Evolutionary conservation across 2,113 vertebrate genomes (phyloP), one percentile per base, ranked within the genome.

Genomic region (Hippocampus barbouri): DNA sequence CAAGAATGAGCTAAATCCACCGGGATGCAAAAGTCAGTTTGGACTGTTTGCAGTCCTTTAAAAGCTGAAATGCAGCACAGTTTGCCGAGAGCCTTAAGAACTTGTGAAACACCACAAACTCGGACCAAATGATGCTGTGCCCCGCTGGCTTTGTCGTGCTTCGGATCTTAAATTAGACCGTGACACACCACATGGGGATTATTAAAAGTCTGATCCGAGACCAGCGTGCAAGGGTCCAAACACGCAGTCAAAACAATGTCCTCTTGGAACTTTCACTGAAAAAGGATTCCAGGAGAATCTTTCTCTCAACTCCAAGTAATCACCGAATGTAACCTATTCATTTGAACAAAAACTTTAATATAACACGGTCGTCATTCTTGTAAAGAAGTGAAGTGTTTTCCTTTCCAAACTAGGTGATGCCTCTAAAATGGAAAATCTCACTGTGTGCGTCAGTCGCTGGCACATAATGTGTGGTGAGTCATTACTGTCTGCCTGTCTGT

Each of bases 161-260:
- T 59, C 23, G 30, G 70, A 73, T 76, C 75, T 75, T 54, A 83
- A 87, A 84, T 80, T 68, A 86, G 70, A 81, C 67, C 69, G 66
- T 56, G 69, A 69, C 68, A 41, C 76, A 71, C 80, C 77, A 72
- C 84, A 79, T 54, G 72, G 67, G 79, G 71, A 82, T 81, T 69
- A 59, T 25, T 66, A 66, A 63, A 71, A 71, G 40, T 56, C 70
- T 2, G 9, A 73, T 80, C 66, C 79, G 69, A 77, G 77, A 71
- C 57, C 75, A 43, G 73, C 45, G 12, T 34, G 68, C 51, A 51
- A 80, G 72, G 72, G 66, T 71, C 71, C 69, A 59, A 76, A 79
- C 78, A 38, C 30, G 5, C 64, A 71, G 57, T 72, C 71, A 38
- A 45, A 71, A 61, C 72, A 12, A 51, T 34, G 1, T 51, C 59